Evolutionary conservation across 2,888 invertebrate species (phyloP), one percentile per base, ranked within the genome.

Genomic region (Lydus trimaculatus): DNA sequence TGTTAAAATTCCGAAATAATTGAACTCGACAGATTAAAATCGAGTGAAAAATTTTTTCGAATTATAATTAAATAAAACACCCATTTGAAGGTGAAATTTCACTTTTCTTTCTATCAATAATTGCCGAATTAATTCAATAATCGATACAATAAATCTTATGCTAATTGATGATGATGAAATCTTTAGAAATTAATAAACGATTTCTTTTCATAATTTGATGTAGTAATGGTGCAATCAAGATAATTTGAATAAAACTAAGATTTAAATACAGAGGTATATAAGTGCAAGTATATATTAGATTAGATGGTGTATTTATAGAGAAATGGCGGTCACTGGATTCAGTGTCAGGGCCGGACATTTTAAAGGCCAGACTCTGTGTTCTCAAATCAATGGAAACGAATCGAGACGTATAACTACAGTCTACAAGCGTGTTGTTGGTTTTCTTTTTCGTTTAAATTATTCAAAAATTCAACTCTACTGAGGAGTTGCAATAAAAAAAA

Each of bases 271-370:
- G 56, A 56, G 20, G 17, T 13, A 52, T 2, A 1, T 23, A 25
- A 56, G 56, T 56, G 13, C 56, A 23, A 25, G 15, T 56, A 23
- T 1, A 13, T 11, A 23, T 13, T n/a, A n/a, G n/a, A 1, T 15
- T 33, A 36, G 2, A 20, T 56, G 56, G 13, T 28, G 28, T 56
- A 56, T 56, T 56, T 56, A 56, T 56, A 28, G 28, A 56, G 20
- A 25, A 48, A 56, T 56, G 56, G 6, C 56, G 56, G 56, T 56
- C 56, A 56, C 28, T 56, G 28, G 56, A 28, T 28, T 23, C 56
- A 56, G 56, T 56, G 56, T 56, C 56, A 56, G 56, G 56, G 56
- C 15, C 56, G 56, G 56, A 25, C 56, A 56, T 56, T 43, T 52
- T 11, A 28, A n/a, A 15, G 25, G 56, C 56, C 56, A 56, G 28